Evolutionary conservation across 1,140 invertebrate genomes (phyloP).

Genomic region (Helicoverpa armigera): DNA sequence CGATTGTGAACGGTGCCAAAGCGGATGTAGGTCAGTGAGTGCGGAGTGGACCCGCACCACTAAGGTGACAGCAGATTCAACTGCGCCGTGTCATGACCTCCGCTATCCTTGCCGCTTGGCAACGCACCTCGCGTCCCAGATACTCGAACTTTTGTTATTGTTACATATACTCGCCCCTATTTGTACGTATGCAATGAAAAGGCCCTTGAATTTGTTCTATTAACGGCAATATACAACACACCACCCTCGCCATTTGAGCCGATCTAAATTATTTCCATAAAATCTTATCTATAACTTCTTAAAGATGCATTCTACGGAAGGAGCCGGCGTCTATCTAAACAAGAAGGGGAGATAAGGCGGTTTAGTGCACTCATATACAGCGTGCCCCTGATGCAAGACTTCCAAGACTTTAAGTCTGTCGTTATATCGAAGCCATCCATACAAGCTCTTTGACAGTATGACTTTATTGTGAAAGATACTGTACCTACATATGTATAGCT

Average conservation of each 20-base stretch:
- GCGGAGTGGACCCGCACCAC: constrained; percentile 75
- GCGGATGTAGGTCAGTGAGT: constrained; percentile 84
- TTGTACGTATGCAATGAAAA: constrained; percentile 27
- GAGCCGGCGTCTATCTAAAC: constrained; percentile 64
- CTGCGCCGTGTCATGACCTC: constrained; percentile 63
- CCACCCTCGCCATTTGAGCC: constrained; percentile 25
- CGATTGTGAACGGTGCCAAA: constrained; percentile 85
- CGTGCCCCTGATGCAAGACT: constrained; percentile 55
- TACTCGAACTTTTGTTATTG: constrained; percentile 24
- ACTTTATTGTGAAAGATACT: constrained; percentile 21
- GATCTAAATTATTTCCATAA: constrained; percentile 62
- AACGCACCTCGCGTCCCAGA: constrained; percentile 56
- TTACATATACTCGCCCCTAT: constrained; percentile 9
- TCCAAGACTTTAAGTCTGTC: constrained; percentile 61
- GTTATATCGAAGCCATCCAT: constrained; percentile 60
- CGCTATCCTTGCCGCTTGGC: constrained; percentile 67
- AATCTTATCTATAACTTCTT: constrained; percentile 68
- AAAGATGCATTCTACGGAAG: constrained; percentile 71
- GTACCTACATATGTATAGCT: neutral
- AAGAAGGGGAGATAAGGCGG: constrained; percentile 71
- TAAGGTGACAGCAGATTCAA: constrained; percentile 70
- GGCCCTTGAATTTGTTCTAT: constrained; percentile 2
- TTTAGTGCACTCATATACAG: constrained; percentile 67
- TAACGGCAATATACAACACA: constrained; percentile 14
- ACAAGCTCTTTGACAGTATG: constrained; percentile 34